Conservation (phyloP, 2,113 vertebrate species). For the Pseudolaguvia tuberculata region DNA sequence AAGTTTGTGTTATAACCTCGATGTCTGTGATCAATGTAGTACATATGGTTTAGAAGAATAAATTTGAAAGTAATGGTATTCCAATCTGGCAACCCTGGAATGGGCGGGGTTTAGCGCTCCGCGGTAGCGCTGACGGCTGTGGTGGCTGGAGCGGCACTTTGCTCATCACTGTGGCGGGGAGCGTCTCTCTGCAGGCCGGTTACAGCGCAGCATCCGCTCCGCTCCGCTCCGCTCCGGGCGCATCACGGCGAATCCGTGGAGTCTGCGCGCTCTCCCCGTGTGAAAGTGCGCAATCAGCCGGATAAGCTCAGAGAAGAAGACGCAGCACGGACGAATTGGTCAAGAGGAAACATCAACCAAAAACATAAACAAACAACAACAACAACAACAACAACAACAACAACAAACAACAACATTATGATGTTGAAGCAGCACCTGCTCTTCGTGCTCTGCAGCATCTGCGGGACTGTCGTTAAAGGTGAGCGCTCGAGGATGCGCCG, state of each 20-base stretch:
- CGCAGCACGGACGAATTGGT: conserved; percentile 41
- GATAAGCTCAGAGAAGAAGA: conserved; percentile 63
- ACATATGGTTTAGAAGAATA: background rate
- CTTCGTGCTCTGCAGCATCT: conserved; percentile 71
- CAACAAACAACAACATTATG: conserved; percentile 67
- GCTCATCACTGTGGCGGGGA: conserved; percentile 52
- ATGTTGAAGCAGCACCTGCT: conserved; percentile 69
- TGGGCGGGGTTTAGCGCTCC: conserved; percentile 70
- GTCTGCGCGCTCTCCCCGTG: conserved; percentile 62
- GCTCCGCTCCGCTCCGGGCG: conserved; percentile 50
- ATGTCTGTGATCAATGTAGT: background rate
- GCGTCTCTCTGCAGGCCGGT: conserved; percentile 64
- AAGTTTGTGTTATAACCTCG: background rate
- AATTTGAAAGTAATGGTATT: background rate
- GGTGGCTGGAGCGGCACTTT: conserved; percentile 68
- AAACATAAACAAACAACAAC: background rate
- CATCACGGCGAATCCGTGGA: conserved; percentile 49
- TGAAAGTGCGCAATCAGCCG: conserved; percentile 63
- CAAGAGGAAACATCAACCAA: background rate
- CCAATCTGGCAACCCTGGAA: conserved; percentile 11
- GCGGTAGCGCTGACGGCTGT: conserved; percentile 66
- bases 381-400: background rate
- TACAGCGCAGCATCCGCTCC: conserved; percentile 52
- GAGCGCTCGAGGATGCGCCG: conserved; percentile 52
- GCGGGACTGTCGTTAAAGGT: conserved; percentile 71